These are phyloP conservation scores for Lepidocyrtoides sp. DNA, from an alignment of 2,888 invertebrate species.

Conservation along the genomic window DNA sequence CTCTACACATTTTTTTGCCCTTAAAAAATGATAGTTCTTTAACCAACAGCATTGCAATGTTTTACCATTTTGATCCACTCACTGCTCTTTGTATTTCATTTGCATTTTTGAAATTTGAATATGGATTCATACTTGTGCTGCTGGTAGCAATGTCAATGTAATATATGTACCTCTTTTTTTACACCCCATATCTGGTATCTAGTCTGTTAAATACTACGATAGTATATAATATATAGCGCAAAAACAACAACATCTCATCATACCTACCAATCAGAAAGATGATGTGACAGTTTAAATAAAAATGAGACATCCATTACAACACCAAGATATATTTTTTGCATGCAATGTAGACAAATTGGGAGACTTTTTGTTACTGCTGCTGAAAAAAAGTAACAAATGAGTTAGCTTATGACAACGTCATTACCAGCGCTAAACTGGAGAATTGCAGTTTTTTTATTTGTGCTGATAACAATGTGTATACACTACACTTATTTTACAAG, in stretches of 20 bases:
- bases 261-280: slow-evolving; percentile 19
- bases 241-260: neutral
- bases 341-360: neutral
- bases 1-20: no score
- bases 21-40: no score
- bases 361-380: neutral
- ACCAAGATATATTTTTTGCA: neutral
- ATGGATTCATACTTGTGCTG: no score
- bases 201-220: neutral
- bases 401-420: neutral
- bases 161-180: neutral
- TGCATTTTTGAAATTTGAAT: no score
- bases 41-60: no score
- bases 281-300: slow-evolving; percentile 47
- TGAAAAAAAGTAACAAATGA: neutral
- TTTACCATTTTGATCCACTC: no score
- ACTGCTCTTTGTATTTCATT: no score
- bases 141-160: no score
- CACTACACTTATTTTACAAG: neutral
- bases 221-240: neutral
- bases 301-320: slow-evolving; percentile 63
- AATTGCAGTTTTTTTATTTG: neutral
- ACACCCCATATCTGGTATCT: neutral
- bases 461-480: neutral
- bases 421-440: neutral